Base-by-base conservation (phyloP, 2,888 invertebrate species). In the Sinhomidia bicolor region DNA sequence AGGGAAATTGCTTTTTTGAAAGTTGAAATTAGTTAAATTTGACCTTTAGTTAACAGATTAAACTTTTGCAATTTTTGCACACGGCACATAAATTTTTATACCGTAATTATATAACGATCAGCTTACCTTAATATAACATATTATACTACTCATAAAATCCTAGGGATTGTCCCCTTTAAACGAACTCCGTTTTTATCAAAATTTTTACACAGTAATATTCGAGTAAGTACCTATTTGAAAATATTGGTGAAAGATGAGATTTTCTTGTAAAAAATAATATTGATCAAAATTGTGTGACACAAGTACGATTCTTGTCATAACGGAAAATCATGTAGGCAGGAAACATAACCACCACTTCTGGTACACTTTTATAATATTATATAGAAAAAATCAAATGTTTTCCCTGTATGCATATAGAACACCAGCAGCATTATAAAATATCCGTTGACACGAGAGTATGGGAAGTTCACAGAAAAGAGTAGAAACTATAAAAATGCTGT, bases 291-390 rank as follows among this genome's bases (percentile, higher is more conserved):
- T 4, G 41, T 20, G 36, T 36, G 20, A 10, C 68, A 41, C n/a
- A 36, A 32, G 36, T 68, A 17, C 7, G 9, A 5, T 17, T n/a
- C 32, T 60, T 78, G 17, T 7, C 62, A 62, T 62, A 80, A 80
- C 80, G 51, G 47, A 47, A 36, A 65, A 68, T 26, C 23, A 85
- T 62, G 78, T 78, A 85, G 74, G 60, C 57, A 74, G 81, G 44
- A 36, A 57, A 47, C 60, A 7, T 17, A 6, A 9, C 17, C 36
- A 36, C 9, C 41, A 68, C 7, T 36, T 1, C 62, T 29, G n/a
- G 32, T 7, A 12, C 71, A 71, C 47, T 32, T 23, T 71, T 17
- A 65, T 7, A 51, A 68, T 10, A n/a, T 54, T 23, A 23, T 26
- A 36, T 3, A 47, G 17, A 20, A 71, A 54, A 47, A 32, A 65